These are phyloP conservation scores for Petromus typicus DNA, from an alignment of 2,113 vertebrate genomes.

Conservation along the genomic window DNA sequence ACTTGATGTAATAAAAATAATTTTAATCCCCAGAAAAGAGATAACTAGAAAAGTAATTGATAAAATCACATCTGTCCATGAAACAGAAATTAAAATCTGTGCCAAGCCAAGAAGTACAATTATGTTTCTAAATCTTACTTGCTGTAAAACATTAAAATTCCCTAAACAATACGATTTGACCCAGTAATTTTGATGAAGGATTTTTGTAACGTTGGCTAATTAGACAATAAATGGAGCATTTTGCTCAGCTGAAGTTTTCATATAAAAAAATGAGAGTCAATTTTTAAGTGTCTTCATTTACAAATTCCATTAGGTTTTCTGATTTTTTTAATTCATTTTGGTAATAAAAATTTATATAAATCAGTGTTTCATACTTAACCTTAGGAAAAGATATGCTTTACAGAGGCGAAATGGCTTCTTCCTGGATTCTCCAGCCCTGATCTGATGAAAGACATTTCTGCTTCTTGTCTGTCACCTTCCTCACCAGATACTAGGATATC, in stretches of 20 bases:
- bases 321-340: slow-evolving; percentile 22
- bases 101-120: not conserved
- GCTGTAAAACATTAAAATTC: slow-evolving; percentile 46
- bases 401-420: not conserved
- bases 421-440: not conserved
- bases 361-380: slow-evolving; percentile 28
- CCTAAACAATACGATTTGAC: not conserved
- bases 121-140: slow-evolving; percentile 48
- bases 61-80: slow-evolving; percentile 31
- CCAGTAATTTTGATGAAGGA: not conserved
- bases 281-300: slow-evolving; percentile 39
- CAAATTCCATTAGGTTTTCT: slow-evolving; percentile 28
- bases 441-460: not conserved
- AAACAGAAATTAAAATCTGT: slow-evolving; percentile 41
- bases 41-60: slow-evolving; percentile 23
- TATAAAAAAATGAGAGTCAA: not conserved
- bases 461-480: not conserved
- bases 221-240: not conserved
- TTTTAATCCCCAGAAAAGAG: not conserved
- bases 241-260: slow-evolving; percentile 29
- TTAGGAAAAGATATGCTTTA: not conserved
- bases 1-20: slow-evolving; percentile 30
- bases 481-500: not conserved
- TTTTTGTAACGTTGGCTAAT: slow-evolving; percentile 1
- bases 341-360: slow-evolving; percentile 48